A percentile compares a stretch with the other conserved stretches of the same genome.
phyloP scores from a whole-genome alignment of 2,888 invertebrate species.

The Caprella mutica region DNA sequence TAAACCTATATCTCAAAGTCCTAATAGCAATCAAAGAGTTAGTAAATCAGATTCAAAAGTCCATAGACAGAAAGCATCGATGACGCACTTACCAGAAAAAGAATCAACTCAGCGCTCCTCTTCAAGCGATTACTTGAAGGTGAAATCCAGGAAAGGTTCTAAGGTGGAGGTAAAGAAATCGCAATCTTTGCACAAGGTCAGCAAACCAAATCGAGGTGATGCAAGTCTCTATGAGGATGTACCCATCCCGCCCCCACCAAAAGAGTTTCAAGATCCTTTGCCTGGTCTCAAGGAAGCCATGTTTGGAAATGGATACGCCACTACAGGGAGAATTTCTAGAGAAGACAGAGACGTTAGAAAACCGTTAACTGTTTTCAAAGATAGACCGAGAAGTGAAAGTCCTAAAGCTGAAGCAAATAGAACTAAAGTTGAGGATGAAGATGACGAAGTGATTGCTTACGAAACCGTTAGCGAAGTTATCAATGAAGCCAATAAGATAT shows the following conservation, averaged over 20 bases:
- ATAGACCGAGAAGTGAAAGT: slow-evolving; percentile 32
- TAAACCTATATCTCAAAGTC: slow-evolving; percentile 23
- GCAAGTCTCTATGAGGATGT: slow-evolving; percentile 42
- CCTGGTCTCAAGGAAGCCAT: slow-evolving; percentile 25
- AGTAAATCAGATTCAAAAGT: slow-evolving; percentile 16
- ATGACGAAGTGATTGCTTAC: slow-evolving; percentile 19
- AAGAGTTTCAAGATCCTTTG: slow-evolving; percentile 62
- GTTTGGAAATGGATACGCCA: slow-evolving; percentile 22
- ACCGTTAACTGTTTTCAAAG: slow-evolving; percentile 15
- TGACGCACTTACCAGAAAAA: slow-evolving; percentile 6
- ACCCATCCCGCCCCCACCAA: slow-evolving; percentile 58
- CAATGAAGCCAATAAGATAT: slow-evolving; percentile 15
- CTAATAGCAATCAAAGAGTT: slow-evolving; percentile 19
- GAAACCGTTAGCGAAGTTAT: slow-evolving; percentile 31
- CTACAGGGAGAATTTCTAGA: slow-evolving; percentile 31
- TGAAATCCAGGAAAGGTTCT: slow-evolving; percentile 21
- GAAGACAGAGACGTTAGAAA: slow-evolving; percentile 25
- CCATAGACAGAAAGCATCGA: slow-evolving; percentile 13
- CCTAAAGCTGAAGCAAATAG: slow-evolving; percentile 28
- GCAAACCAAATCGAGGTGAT: slow-evolving; percentile 15
- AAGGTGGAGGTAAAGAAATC: slow-evolving; percentile 33
- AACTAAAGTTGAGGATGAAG: slow-evolving; percentile 23
- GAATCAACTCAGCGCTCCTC: slow-evolving; percentile 27
- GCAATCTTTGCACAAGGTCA: slow-evolving; percentile 33
- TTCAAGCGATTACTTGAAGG: slow-evolving; percentile 30